Evolutionary conservation across 2,888 invertebrate species (phyloP).

Genomic region (Altica lythri): DNA sequence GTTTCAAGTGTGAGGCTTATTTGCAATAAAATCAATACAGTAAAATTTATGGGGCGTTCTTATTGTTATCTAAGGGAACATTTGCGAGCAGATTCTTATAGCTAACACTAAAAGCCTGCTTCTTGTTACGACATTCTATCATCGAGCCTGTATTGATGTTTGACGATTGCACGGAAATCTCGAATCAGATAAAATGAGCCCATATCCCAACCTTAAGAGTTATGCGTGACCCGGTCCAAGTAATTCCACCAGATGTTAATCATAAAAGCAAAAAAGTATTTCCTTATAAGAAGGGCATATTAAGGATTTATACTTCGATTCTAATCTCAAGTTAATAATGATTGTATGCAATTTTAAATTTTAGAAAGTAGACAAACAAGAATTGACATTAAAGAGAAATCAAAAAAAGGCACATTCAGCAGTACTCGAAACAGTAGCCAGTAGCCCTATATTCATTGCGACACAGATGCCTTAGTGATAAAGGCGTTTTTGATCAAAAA

Average conservation of each 20-base stretch:
- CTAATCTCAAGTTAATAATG: too few relatives aligned
- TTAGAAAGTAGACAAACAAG: too few relatives aligned
- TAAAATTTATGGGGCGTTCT: slow-evolving; percentile 53
- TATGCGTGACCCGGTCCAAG: slow-evolving; percentile 1
- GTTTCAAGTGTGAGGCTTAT: slow-evolving; percentile 49
- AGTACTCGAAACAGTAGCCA: too few relatives aligned
- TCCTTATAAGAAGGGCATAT: too few relatives aligned
- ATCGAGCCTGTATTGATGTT: slow-evolving; percentile 44
- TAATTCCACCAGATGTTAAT: slow-evolving; percentile 23
- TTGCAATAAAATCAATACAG: slow-evolving; percentile 55
- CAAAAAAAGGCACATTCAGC: too few relatives aligned
- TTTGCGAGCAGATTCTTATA: slow-evolving; percentile 47
- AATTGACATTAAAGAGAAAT: too few relatives aligned
- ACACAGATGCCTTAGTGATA: too few relatives aligned
- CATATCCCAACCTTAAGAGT: slow-evolving; percentile 32
- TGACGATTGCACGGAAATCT: slow-evolving; percentile 41
- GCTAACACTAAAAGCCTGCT: slow-evolving; percentile 46
- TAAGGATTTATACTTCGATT: too few relatives aligned
- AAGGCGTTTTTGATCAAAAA: too few relatives aligned
- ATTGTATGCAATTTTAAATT: too few relatives aligned
- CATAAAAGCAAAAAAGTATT: too few relatives aligned
- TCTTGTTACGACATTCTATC: slow-evolving; percentile 43
- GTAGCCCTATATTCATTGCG: too few relatives aligned
- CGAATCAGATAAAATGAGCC: slow-evolving; percentile 46
- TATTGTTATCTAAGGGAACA: slow-evolving; percentile 42